Conservation (phyloP, 2,113 vertebrate genomes). For the Chaetops frenatus region DNA sequence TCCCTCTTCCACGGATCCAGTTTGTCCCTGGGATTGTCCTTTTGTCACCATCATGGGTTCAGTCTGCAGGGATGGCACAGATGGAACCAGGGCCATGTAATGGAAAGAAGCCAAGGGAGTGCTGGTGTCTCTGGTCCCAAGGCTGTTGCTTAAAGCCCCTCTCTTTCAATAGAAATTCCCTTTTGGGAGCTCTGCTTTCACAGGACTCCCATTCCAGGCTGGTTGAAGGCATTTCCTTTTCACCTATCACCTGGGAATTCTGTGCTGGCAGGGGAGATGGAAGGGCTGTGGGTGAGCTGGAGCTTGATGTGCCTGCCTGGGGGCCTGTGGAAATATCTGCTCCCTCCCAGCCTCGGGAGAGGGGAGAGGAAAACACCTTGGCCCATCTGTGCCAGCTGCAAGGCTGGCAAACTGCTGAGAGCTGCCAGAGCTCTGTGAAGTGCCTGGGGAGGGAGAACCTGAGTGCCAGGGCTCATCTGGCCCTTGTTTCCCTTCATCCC, state of each 20-base stretch:
- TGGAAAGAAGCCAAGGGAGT: background rate
- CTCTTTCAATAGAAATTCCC: background rate
- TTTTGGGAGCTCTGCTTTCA: background rate
- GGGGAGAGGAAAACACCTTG: background rate
- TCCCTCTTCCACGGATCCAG: background rate
- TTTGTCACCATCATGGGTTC: accelerated
- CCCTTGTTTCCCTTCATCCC: accelerated
- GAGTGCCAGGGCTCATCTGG: accelerated
- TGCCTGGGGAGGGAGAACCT: background rate
- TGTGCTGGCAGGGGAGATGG: background rate
- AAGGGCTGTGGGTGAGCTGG: background rate
- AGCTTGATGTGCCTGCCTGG: background rate
- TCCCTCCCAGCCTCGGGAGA: background rate
- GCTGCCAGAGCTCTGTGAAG: background rate
- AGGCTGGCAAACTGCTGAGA: background rate
- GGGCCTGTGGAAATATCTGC: background rate
- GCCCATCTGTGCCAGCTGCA: background rate
- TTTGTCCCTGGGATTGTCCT: background rate
- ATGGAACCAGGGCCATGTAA: background rate
- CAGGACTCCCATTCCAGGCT: background rate
- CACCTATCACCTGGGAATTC: slow-evolving; percentile 17
- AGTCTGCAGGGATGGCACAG: background rate
- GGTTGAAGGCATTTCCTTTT: background rate
- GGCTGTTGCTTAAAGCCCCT: background rate
- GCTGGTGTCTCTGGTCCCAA: background rate